A percentile compares a stretch with the other conserved stretches of the same genome.
phyloP scores from a whole-genome alignment of 53 echinoderm and acorn worm species.

The Stichopus horrens region DNA sequence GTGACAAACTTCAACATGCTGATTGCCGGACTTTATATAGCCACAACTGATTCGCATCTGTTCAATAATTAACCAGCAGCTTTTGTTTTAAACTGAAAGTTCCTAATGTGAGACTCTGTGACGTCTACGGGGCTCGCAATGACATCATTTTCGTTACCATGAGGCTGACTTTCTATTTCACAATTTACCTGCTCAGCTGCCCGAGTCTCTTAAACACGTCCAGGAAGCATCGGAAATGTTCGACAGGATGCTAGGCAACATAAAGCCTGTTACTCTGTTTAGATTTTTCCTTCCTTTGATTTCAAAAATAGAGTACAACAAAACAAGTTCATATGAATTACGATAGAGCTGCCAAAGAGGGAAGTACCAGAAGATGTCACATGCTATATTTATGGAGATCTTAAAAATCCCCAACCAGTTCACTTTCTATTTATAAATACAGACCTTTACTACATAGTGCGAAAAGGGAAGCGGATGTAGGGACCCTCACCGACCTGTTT shows the following conservation, averaged over 20 bases:
- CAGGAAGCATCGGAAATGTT: not conserved
- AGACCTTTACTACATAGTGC: too few species aligned
- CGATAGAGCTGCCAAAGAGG: not conserved
- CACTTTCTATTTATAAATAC: too few species aligned
- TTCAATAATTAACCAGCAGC: not conserved
- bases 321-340: not conserved
- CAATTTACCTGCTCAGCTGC: not conserved
- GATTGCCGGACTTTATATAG: not conserved
- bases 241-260: not conserved
- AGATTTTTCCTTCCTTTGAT: not conserved
- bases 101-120: not conserved
- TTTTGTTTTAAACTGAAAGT: not conserved
- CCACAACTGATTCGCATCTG: not conserved
- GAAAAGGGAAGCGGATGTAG: too few species aligned
- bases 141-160: not conserved
- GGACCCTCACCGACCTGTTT: too few species aligned
- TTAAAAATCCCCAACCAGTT: too few species aligned
- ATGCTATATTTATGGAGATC: not conserved
- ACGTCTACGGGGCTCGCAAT: not conserved
- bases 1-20: slow-evolving; percentile 37
- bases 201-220: not conserved
- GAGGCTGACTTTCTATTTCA: not conserved
- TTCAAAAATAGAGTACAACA: not conserved
- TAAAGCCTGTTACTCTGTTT: not conserved
- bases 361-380: not conserved